Percentiles rank a stretch among this genome's conserved stretches.
Conservation (phyloP, 2,113 vertebrate genomes). For the Malurus elegans region DNA sequence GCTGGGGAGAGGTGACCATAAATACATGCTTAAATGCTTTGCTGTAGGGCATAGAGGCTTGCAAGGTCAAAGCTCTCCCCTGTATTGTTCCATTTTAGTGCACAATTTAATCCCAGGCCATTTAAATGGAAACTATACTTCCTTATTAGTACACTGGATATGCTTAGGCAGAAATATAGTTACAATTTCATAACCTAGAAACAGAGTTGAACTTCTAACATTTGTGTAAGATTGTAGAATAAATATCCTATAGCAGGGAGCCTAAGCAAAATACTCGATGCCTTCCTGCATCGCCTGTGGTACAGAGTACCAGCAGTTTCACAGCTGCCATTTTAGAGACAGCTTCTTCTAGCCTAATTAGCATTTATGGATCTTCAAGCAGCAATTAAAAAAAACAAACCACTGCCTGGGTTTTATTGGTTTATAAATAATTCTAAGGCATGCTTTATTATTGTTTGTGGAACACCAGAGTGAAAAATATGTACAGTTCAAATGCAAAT, state of each 20-base stretch:
- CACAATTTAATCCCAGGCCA: neutral
- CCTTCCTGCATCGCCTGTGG: neutral
- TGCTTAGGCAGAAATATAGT: neutral
- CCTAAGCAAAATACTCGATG: neutral
- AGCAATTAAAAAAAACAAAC: slow-evolving; percentile 61
- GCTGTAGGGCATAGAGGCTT: neutral
- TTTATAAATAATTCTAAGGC: slow-evolving; percentile 63
- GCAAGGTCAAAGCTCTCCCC: neutral
- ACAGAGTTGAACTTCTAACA: slow-evolving; percentile 11
- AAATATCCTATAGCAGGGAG: slow-evolving; percentile 23
- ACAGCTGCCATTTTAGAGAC: slow-evolving; percentile 57
- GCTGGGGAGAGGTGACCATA: neutral
- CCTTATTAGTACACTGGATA: slow-evolving; percentile 9
- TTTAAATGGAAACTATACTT: neutral
- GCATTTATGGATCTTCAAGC: slow-evolving; percentile 66
- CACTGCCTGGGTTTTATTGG: slow-evolving; percentile 55
- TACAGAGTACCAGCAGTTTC: neutral
- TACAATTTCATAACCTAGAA: slow-evolving; percentile 46
- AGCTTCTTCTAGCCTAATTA: slow-evolving; percentile 64
- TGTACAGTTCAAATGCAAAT: slow-evolving; percentile 60
- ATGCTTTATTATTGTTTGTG: slow-evolving; percentile 68
- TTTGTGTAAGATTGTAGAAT: slow-evolving; percentile 25
- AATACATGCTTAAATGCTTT: slow-evolving; percentile 19
- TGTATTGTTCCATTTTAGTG: neutral
- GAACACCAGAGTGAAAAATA: slow-evolving; percentile 54